These are phyloP conservation scores for Physella acuta DNA, from an alignment of 1,140 invertebrate species.

Conservation along the genomic window DNA sequence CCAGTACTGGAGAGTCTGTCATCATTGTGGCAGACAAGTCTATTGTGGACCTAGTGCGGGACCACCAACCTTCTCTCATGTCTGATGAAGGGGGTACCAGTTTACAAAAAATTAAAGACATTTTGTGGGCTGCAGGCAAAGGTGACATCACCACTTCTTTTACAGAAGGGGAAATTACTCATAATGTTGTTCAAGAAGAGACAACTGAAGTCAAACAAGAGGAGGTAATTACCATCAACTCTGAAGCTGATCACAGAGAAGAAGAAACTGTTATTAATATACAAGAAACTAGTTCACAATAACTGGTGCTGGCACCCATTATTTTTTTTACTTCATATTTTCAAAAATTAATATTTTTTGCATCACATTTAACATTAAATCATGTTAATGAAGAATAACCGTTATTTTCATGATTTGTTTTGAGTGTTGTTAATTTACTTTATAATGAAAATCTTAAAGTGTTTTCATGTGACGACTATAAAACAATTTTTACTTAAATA, in stretches of 20 bases:
- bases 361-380: no score
- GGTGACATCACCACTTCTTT: not conserved
- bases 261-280: not conserved
- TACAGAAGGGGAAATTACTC: not conserved
- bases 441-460: no score
- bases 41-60: slow-evolving; percentile 16
- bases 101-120: slow-evolving; percentile 18
- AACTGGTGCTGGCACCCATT: not conserved
- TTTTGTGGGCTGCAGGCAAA: slow-evolving; percentile 9
- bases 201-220: not conserved
- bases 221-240: no score
- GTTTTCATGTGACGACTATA: no score
- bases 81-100: slow-evolving; percentile 3
- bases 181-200: not conserved
- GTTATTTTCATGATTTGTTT: not conserved
- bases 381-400: no score
- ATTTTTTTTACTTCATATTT: not conserved
- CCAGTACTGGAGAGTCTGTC: slow-evolving; percentile 21
- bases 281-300: not conserved
- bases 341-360: no score
- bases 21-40: slow-evolving; percentile 23
- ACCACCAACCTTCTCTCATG: slow-evolving; percentile 2
- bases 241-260: not conserved
- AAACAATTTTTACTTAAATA: no score
- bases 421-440: no score